Evolutionary conservation across 2,113 vertebrate species (phyloP).

Genomic region (Struthidea cinerea): DNA sequence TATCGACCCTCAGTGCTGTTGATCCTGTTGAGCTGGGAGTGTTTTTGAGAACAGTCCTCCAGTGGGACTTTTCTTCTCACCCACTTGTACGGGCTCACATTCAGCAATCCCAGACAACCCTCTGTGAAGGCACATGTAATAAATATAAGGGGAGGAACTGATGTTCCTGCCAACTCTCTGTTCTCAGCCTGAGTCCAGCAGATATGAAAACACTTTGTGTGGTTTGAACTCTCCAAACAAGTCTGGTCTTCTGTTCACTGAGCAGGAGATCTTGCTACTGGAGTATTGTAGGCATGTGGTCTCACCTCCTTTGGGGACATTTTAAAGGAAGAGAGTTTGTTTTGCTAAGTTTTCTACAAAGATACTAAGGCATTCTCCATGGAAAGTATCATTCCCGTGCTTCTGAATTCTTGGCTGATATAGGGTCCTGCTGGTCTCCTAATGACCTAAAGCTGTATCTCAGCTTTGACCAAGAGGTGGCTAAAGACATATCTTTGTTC

Average conservation of each 20-base stretch:
- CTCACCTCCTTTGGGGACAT: not conserved
- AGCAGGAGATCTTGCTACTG: not conserved
- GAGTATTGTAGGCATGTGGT: not conserved
- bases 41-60: not conserved
- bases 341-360: not conserved
- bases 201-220: not conserved
- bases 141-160: not conserved
- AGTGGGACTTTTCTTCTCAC: not conserved
- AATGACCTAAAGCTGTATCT: not conserved
- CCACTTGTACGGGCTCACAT: not conserved
- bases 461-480: not conserved
- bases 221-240: not conserved
- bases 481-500: not conserved
- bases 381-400: fast-evolving
- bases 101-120: not conserved
- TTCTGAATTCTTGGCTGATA: not conserved
- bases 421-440: not conserved
- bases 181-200: not conserved
- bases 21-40: not conserved
- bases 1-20: fast-evolving
- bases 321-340: not conserved
- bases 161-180: not conserved
- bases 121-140: not conserved
- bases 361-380: not conserved
- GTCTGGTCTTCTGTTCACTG: not conserved